phyloP scores from a whole-genome alignment of 2,888 invertebrate genomes.

The Atethmia centrago region DNA sequence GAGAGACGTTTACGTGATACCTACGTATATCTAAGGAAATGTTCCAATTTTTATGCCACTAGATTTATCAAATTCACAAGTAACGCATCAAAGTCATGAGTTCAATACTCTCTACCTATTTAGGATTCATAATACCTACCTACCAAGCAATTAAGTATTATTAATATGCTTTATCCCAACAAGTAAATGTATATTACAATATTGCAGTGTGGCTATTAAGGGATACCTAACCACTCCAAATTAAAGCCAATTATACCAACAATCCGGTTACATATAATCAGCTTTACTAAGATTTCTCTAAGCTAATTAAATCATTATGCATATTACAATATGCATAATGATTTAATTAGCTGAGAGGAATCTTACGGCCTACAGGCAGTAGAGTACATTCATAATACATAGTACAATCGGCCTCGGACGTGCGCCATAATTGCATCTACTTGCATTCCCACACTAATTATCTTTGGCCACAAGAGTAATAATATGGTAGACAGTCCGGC shows the following conservation, averaged over 20 bases:
- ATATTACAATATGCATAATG: conserved; percentile 37
- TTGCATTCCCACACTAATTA: conserved; percentile 85
- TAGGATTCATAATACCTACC: background rate
- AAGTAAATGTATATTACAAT: background rate
- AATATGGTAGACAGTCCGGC: conserved; percentile 73
- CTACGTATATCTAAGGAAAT: background rate
- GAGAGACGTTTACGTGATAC: background rate
- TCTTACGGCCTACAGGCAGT: conserved; percentile 39
- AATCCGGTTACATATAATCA: conserved; percentile 33
- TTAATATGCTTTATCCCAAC: background rate
- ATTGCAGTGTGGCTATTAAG: background rate
- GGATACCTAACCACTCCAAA: conserved; percentile 15
- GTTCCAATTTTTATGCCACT: background rate
- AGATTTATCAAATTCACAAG: background rate
- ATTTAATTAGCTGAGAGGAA: conserved; percentile 46
- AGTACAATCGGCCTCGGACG: conserved; percentile 70
- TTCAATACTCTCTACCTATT: background rate
- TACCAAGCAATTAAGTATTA: background rate
- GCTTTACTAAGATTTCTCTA: conserved; percentile 38
- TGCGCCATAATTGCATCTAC: conserved; percentile 81
- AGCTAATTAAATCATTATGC: conserved; percentile 49
- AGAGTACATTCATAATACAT: conserved; percentile 61
- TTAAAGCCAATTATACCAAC: conserved; percentile 28
- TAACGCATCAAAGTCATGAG: background rate
- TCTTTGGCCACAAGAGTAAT: conserved; percentile 82